phyloP scores from a whole-genome alignment of 2,888 invertebrate species.

The Lysandra bellargus region DNA sequence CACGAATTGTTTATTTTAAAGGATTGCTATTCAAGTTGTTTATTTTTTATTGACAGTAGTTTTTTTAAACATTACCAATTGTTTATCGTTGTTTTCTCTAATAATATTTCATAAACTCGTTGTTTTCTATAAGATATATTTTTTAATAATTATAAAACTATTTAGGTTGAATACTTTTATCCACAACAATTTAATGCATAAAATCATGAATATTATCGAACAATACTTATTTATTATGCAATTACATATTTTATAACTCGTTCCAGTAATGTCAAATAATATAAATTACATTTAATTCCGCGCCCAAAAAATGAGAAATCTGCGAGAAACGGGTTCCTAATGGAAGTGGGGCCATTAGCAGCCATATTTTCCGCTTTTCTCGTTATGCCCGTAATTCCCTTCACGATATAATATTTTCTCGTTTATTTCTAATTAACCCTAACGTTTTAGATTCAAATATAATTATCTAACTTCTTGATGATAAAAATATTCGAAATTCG shows the following conservation, averaged over 20 bases:
- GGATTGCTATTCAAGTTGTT: not conserved
- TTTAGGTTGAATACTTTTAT: too few species aligned
- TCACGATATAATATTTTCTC: not conserved
- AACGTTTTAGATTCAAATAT: not conserved
- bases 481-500: not conserved
- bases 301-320: not conserved
- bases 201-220: too few species aligned
- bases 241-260: not conserved
- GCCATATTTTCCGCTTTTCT: slow-evolving; percentile 13
- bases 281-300: not conserved
- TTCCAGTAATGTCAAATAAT: not conserved
- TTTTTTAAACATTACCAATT: too few species aligned
- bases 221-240: too few species aligned
- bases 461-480: not conserved
- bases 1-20: not conserved
- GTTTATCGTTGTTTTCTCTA: too few species aligned
- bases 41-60: too few species aligned
- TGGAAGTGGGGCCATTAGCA: not conserved
- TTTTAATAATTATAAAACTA: too few species aligned
- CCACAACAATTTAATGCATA: too few species aligned
- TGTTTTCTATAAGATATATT: too few species aligned
- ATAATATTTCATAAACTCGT: too few species aligned
- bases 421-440: slow-evolving; percentile 1
- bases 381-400: not conserved
- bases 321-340: not conserved